Conservation (phyloP, 1,140 invertebrate genomes). For the Dendroctonus valens region DNA sequence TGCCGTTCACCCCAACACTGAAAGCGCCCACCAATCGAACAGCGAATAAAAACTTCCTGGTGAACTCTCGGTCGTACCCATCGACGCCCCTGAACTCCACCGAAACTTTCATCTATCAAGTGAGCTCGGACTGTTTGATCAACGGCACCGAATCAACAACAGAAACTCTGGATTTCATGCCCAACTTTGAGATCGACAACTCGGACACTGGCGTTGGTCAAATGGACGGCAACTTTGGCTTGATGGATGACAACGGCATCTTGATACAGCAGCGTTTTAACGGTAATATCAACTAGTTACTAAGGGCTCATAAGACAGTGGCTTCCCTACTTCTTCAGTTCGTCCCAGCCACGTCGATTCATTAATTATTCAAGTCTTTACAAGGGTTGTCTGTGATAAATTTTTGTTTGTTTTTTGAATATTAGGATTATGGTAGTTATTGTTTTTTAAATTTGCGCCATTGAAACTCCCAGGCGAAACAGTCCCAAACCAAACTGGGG, state of each 20-base stretch:
- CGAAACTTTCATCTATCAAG: slow-evolving; percentile 60
- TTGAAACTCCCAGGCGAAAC: not conserved
- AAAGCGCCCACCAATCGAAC: no score
- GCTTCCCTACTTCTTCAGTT: no score
- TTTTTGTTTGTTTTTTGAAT: slow-evolving; percentile 34
- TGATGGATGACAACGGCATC: slow-evolving; percentile 39
- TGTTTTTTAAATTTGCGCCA: slow-evolving; percentile 28
- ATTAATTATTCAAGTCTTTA: slow-evolving; percentile 25
- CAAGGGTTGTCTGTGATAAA: slow-evolving; percentile 45
- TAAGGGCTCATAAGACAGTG: no score
- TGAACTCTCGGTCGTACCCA: slow-evolving; percentile 63
- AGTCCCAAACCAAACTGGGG: not conserved
- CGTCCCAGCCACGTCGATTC: no score
- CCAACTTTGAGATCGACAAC: slow-evolving; percentile 35
- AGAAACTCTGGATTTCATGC: slow-evolving; percentile 29
- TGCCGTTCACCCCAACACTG: slow-evolving; percentile 49
- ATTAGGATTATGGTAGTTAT: slow-evolving; percentile 37
- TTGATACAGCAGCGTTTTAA: slow-evolving; percentile 39
- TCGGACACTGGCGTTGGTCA: slow-evolving; percentile 27
- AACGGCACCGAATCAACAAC: slow-evolving; percentile 38
- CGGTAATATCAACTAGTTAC: slow-evolving; percentile 35
- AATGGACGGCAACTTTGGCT: slow-evolving; percentile 35
- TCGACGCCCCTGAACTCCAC: slow-evolving; percentile 59
- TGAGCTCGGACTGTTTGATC: slow-evolving; percentile 45
- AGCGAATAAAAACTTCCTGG: no score